Conservation (phyloP, 1,140 invertebrate species). For the Carposina sasakii region DNA sequence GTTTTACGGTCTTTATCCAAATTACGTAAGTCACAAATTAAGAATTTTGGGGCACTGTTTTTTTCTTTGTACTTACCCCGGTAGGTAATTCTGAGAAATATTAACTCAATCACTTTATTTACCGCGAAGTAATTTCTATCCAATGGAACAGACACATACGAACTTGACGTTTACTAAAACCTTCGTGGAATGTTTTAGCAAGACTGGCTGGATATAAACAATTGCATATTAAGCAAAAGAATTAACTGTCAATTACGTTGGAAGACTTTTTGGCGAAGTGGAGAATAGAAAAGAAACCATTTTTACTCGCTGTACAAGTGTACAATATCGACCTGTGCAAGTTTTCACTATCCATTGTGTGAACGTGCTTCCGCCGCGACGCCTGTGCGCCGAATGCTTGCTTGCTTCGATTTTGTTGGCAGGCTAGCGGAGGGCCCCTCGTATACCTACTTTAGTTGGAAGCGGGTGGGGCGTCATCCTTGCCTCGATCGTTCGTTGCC, state of each 20-base stretch:
- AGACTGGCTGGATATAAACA: slow-evolving; percentile 1
- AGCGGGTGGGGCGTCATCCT: slow-evolving; percentile 32
- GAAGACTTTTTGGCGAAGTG: background rate
- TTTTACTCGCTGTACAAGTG: background rate
- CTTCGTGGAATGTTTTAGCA: background rate
- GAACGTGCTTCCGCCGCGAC: slow-evolving; percentile 6
- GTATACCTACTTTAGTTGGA: too few species aligned
- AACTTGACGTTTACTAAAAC: background rate
- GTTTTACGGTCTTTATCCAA: too few species aligned
- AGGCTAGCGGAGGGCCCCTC: slow-evolving; percentile 19
- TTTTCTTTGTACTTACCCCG: too few species aligned
- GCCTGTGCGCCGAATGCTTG: slow-evolving; percentile 32
- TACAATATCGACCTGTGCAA: background rate
- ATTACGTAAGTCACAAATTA: too few species aligned
- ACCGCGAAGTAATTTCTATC: too few species aligned
- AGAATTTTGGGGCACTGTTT: too few species aligned
- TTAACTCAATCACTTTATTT: too few species aligned
- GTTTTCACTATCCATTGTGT: background rate
- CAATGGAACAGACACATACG: background rate
- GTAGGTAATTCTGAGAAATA: too few species aligned
- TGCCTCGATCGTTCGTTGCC: slow-evolving; percentile 11
- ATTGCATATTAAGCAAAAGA: background rate
- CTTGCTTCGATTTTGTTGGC: slow-evolving; percentile 9
- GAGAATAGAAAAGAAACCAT: too few species aligned
- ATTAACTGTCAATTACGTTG: background rate